Evolutionary conservation across 2,797 vertebrate genomes (phyloP).

Genomic region (Masticophis lateralis): DNA sequence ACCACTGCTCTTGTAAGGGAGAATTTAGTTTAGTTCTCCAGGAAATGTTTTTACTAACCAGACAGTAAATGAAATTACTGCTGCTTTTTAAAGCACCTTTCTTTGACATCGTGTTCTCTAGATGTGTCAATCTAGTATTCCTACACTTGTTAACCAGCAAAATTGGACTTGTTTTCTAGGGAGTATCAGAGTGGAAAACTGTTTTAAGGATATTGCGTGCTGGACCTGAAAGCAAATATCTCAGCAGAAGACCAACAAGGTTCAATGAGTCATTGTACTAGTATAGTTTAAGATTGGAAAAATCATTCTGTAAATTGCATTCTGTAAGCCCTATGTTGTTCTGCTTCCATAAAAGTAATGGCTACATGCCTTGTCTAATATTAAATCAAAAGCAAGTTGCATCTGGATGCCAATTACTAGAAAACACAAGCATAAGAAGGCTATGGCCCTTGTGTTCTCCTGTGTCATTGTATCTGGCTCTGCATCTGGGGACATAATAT

Average conservation of each 20-base stretch:
- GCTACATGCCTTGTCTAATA: neutral
- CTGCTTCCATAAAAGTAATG: conserved; percentile 21
- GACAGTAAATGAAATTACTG: neutral
- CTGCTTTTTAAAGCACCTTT: neutral
- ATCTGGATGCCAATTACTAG: neutral
- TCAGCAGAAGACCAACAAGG: neutral
- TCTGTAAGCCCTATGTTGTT: fast-evolving
- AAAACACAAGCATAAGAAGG: neutral
- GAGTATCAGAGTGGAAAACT: neutral
- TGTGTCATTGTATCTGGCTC: neutral
- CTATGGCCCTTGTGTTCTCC: neutral
- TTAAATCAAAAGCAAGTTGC: neutral
- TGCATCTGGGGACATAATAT: neutral
- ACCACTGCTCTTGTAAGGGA: neutral
- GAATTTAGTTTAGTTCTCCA: neutral
- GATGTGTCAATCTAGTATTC: neutral
- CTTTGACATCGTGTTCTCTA: neutral
- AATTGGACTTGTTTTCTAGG: neutral
- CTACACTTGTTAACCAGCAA: neutral
- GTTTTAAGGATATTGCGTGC: neutral
- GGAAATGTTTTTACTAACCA: neutral
- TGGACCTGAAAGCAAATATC: neutral
- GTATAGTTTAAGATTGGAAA: neutral
- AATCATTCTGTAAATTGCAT: neutral
- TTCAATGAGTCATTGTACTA: neutral